phyloP scores from a whole-genome alignment of 2,113 vertebrate genomes.

The Pangasianodon gigas region DNA sequence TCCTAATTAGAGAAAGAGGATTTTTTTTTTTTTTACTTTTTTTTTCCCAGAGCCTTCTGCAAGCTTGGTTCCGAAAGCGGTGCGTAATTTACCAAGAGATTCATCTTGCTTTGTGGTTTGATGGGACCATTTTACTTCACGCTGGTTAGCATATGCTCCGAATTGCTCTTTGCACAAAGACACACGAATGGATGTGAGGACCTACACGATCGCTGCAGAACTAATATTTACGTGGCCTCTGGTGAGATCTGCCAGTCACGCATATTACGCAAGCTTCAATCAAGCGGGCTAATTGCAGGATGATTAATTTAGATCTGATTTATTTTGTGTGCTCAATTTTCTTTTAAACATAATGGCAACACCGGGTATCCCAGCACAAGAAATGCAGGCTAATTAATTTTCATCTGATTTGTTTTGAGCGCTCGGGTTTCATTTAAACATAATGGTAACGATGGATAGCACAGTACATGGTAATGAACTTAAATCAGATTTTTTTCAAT shows the following conservation, averaged over 20 bases:
- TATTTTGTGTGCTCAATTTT: conserved; percentile 24
- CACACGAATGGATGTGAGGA: conserved; percentile 1
- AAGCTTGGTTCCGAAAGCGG: conserved; percentile 57
- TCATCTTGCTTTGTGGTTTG: conserved; percentile 63
- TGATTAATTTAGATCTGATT: conserved; percentile 37
- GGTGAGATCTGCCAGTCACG: conserved; percentile 24
- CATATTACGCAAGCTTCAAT: conserved; percentile 22
- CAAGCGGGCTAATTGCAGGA: conserved; percentile 24
- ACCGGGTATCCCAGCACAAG: conserved; percentile 14
- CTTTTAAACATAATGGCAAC: conserved; percentile 19
- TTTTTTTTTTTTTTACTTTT: background rate
- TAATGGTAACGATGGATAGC: background rate
- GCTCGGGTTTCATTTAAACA: conserved; percentile 20
- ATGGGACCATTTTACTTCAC: conserved; percentile 61
- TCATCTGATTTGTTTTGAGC: conserved; percentile 20
- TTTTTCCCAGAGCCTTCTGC: conserved; percentile 46
- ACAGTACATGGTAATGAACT: background rate
- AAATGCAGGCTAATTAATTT: conserved; percentile 38
- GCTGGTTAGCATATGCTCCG: conserved; percentile 63
- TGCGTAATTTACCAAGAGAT: conserved; percentile 53
- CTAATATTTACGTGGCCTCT: conserved; percentile 42
- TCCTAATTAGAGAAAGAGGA: conserved; percentile 49
- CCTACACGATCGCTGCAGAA: conserved; percentile 37
- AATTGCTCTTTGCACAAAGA: conserved; percentile 56
- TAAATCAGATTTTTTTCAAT: background rate